These are phyloP conservation scores for Lordiphosa clarofinis DNA, from an alignment of 1,140 invertebrate species.

Conservation along the genomic window DNA sequence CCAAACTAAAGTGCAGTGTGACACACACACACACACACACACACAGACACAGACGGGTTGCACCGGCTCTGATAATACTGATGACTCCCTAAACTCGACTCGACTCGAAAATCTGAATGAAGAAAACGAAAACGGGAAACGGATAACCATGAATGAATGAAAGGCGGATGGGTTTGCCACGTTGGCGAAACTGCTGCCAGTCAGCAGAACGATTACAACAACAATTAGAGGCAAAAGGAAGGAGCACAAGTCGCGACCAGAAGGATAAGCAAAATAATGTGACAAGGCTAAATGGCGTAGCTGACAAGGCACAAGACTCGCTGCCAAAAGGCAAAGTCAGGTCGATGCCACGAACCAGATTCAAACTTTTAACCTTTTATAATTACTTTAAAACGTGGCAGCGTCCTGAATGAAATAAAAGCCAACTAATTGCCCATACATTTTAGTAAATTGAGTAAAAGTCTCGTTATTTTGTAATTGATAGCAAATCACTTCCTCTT, in stretches of 20 bases:
- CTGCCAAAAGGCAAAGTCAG: constrained; percentile 1
- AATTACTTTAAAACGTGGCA: constrained; percentile 52
- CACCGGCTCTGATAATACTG: constrained; percentile 56
- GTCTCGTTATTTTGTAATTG: neutral
- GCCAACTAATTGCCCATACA: too few relatives aligned
- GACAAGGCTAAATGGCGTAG: constrained; percentile 72
- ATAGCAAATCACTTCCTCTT: neutral
- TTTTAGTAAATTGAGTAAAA: too few relatives aligned
- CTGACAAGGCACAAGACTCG: constrained; percentile 52
- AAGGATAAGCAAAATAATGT: constrained; percentile 73
- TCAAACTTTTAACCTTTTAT: constrained; percentile 60
- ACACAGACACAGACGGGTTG: neutral
- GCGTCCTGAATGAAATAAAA: neutral
- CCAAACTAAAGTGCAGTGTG: constrained; percentile 42
- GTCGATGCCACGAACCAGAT: constrained; percentile 43
- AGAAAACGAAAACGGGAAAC: constrained; percentile 32
- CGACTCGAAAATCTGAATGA: constrained; percentile 35
- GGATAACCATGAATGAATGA: constrained; percentile 64
- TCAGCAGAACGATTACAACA: constrained; percentile 56
- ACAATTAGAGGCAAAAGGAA: constrained; percentile 52
- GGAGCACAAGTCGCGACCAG: constrained; percentile 14
- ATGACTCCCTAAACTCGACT: constrained; percentile 40
- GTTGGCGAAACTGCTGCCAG: constrained; percentile 40
- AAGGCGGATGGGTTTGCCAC: constrained; percentile 57
- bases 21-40: constrained; percentile 27